phyloP scores from a whole-genome alignment of 2,797 vertebrate species.

The Percopsis omiscomaycus region DNA sequence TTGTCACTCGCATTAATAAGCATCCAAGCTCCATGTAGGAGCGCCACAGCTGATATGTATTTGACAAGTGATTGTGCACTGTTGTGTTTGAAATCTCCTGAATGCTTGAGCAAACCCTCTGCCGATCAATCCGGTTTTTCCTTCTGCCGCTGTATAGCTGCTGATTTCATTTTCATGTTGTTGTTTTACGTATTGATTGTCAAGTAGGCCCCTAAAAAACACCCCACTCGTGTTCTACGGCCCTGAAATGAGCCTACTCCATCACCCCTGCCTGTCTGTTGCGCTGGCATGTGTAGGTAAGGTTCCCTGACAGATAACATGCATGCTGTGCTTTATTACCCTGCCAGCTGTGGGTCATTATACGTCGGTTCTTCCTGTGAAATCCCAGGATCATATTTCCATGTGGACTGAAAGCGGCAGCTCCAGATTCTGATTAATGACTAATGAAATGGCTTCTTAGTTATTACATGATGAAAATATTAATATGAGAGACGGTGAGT shows the following conservation, averaged over 20 bases:
- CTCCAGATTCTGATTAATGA: conserved; percentile 73
- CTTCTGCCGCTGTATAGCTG: conserved; percentile 47
- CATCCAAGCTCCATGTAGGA: conserved; percentile 35
- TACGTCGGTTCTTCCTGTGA: conserved; percentile 52
- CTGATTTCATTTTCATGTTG: conserved; percentile 60
- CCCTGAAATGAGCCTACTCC: conserved; percentile 28
- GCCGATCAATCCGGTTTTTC: conserved; percentile 60
- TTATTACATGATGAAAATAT: conserved; percentile 72
- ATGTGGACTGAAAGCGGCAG: conserved; percentile 48
- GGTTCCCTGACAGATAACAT: conserved; percentile 63
- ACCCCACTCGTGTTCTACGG: conserved; percentile 32
- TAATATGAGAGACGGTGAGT: conserved; percentile 70
- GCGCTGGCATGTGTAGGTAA: conserved; percentile 41
- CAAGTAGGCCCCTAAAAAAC: conserved; percentile 36
- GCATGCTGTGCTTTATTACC: conserved; percentile 62
- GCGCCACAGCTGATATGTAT: conserved; percentile 42
- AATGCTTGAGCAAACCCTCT: conserved; percentile 47
- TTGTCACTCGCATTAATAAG: conserved; percentile 58
- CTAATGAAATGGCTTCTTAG: conserved; percentile 74
- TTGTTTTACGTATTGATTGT: conserved; percentile 67
- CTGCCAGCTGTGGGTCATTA: conserved; percentile 68
- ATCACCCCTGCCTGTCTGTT: conserved; percentile 43
- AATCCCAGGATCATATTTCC: conserved; percentile 68
- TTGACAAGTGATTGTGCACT: conserved; percentile 47
- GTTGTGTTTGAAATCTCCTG: conserved; percentile 49